Conservation (phyloP, 2,797 vertebrate species). For the Sebastolobus altivelis region DNA sequence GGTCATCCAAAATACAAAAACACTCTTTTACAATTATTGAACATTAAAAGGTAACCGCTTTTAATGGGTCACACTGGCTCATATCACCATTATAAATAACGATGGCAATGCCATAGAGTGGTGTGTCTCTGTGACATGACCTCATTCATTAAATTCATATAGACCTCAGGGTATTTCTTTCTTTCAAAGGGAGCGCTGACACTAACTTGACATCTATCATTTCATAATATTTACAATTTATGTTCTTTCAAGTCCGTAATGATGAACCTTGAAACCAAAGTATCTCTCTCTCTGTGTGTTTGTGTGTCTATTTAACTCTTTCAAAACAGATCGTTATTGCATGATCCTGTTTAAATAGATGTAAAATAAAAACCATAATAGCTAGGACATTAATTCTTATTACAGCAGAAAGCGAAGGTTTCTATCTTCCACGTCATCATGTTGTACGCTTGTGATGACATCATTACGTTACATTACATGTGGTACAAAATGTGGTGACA, state of each 20-base stretch:
- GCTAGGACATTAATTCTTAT: too few species aligned
- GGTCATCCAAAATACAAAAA: background rate
- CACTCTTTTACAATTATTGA: too few species aligned
- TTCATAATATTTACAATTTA: background rate
- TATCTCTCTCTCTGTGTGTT: background rate
- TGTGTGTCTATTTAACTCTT: background rate
- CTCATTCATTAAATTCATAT: background rate
- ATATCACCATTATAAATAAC: background rate
- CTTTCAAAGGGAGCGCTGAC: background rate
- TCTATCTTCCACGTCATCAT: too few species aligned
- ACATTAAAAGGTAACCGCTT: too few species aligned
- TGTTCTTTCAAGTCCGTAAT: background rate
- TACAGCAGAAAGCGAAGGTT: too few species aligned
- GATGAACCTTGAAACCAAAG: background rate
- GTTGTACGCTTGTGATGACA: too few species aligned
- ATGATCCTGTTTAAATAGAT: too few species aligned
- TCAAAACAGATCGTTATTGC: too few species aligned
- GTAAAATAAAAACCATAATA: too few species aligned
- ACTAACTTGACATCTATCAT: background rate
- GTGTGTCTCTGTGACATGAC: background rate
- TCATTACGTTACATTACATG: too few species aligned
- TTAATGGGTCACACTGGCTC: background rate
- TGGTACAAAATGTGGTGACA: too few species aligned
- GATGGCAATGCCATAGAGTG: background rate
- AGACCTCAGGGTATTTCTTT: background rate